Conservation (phyloP, 2,888 invertebrate species). For the Lottia scabra region DNA sequence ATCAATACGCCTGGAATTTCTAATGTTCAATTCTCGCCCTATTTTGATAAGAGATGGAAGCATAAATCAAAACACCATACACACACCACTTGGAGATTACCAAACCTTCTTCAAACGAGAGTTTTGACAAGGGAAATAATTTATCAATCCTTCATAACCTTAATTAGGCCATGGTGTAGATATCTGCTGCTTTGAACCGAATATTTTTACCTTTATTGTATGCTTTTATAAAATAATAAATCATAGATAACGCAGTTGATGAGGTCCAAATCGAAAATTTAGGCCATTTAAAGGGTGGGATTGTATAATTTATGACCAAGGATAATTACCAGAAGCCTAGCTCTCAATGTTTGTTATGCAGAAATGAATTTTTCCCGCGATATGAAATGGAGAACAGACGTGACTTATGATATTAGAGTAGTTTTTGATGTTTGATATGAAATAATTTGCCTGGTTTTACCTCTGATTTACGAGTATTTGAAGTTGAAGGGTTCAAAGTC, state of each 20-base stretch:
- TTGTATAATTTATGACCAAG: neutral
- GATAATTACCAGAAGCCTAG: neutral
- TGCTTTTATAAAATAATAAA: slow-evolving; percentile 2
- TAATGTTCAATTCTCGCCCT: neutral
- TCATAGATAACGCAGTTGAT: neutral
- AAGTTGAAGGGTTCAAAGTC: too few species aligned
- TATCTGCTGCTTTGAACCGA: slow-evolving; percentile 1
- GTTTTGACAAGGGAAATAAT: slow-evolving; percentile 3
- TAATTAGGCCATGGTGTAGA: slow-evolving; percentile 3
- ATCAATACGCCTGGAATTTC: neutral
- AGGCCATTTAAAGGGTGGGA: neutral
- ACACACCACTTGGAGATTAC: neutral
- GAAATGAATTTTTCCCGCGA: neutral
- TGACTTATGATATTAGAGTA: neutral
- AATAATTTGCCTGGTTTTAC: neutral
- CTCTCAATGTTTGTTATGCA: neutral
- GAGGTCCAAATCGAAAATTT: neutral
- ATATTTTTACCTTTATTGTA: slow-evolving; percentile 4
- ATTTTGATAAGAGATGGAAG: slow-evolving; percentile 1
- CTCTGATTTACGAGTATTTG: neutral
- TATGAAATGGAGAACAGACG: neutral
- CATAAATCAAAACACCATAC: neutral
- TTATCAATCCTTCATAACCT: slow-evolving; percentile 2
- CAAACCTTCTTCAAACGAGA: slow-evolving; percentile 3
- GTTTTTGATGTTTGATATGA: neutral